Evolutionary conservation across 2,888 invertebrate genomes (phyloP), one percentile per base, ranked within the genome.

Genomic region (Pomacea canaliculata): DNA sequence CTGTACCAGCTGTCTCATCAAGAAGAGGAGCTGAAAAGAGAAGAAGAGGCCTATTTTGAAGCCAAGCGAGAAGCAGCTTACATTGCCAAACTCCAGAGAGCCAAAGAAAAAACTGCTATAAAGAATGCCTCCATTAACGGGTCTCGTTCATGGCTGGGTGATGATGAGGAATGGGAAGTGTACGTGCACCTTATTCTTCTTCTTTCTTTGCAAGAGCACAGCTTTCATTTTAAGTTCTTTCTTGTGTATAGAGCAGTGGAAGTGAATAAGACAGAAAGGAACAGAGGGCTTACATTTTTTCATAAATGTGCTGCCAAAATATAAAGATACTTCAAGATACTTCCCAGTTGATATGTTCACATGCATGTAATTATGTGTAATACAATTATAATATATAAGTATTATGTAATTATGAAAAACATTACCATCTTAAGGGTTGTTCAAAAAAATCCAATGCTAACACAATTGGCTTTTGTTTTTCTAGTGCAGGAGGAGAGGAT

Each of bases 131-230:
- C 79, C 5, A 78, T 74, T 37, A 82, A 82, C 73, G 82, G 83
- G 49, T 80, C 84, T 16, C 85, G 83, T 67, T 82, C 85, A 0
- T 89, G 85, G 88, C 77, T 81, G 5, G 84, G 83, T 8, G 88
- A 87, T 65, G 85, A 89, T 46, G 88, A 89, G 56, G 86, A 85
- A 0, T 90, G 90, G 89, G 89, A 90, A 74, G 85, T 89, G 89
- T 90, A 81, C 83, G 87, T 81, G 16, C 13, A 37, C 49, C 5
- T 66, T 65, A 37, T 13, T 19, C 16, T 37, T n/a, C 37, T 56
- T 48, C 19, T 63, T 19, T 23, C 19, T 16, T 70, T 71, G 18
- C 51, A 16, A 37, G n/a, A 5, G 56, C 8, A 51, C 16, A 3
- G 23, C 3, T 70, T 16, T 65, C 16, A 72, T 37, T 56, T 13